Conservation (phyloP, 2,113 vertebrate genomes). For the Ammodytes dubius region DNA sequence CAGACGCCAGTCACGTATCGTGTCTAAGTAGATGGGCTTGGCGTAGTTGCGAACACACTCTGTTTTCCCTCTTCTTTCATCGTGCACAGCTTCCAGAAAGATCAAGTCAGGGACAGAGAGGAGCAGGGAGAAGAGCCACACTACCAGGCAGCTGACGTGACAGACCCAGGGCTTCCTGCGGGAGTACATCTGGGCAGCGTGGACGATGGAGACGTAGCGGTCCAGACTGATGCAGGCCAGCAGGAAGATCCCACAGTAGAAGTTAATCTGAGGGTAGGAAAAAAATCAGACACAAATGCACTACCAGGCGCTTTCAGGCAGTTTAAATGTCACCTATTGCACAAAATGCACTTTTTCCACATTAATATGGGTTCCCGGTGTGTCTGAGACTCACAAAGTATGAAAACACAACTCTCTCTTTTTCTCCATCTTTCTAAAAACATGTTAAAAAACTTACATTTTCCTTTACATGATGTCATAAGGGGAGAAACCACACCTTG, state of each 20-base stretch:
- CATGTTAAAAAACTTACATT: no score
- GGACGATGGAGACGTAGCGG: constrained; percentile 91
- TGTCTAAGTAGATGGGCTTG: fast-evolving
- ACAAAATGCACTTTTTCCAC: no score
- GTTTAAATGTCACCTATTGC: not conserved
- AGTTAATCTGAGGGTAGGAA: constrained; percentile 84
- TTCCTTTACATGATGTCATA: no score
- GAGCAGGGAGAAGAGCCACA: constrained; percentile 87
- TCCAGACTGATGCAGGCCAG: constrained; percentile 92
- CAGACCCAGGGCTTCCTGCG: constrained; percentile 74
- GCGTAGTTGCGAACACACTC: constrained; percentile 79
- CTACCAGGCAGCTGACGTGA: constrained; percentile 79
- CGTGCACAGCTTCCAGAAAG: constrained; percentile 54
- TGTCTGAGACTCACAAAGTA: no score
- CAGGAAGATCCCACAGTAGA: constrained; percentile 91
- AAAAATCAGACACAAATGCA: constrained; percentile 3
- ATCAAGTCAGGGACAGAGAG: constrained; percentile 88
- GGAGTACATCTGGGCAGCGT: constrained; percentile 90
- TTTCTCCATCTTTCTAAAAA: no score
- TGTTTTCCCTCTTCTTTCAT: constrained; percentile 53
- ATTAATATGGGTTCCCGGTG: no score
- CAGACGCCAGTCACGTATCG: constrained; percentile 40
- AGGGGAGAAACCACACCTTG: no score
- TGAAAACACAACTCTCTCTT: no score
- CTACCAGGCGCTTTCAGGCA: no score